Base-by-base conservation (phyloP, 30 jellyfish, hydroid and myxozoan genomes). In the Mastigias papua region DNA sequence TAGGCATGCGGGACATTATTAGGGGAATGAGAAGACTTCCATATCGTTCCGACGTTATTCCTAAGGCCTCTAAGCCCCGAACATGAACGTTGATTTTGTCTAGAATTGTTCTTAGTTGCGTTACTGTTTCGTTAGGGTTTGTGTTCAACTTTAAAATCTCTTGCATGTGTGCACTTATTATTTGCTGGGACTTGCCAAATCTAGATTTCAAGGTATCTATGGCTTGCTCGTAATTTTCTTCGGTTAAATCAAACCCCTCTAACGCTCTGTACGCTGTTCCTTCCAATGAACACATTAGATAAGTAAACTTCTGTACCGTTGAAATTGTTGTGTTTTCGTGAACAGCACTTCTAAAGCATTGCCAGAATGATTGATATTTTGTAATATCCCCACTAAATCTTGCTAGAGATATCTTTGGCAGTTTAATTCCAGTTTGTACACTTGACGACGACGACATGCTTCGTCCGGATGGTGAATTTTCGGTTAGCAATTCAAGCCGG, bases 251-350 rank as follows among this genome's bases (percentile, higher is more conserved):
- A 13, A 78, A 20, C 2, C 89, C 89, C 31, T 78, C 89, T 48
- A 78, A 28, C 3, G 89, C 89, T 29, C 54, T 78, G 68, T 50
- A 78, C 34, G 82, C 82, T 20, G 63, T 21, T 30, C 90, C 90
- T 80, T 80, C 90, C 62, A 80, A 54, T 4, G 83, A 80, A 61
- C 33, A 15, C 51, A 80, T 62, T 6, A 80, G 82, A 46, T 80
- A 80, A 19, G 25, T 64, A 13, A 80, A 28, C 74, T 80, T 80
- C 27, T 62, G 81, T 10, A 78, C 67, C 17, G 62, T 37, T 19
- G 86, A 81, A 5, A 81, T 4, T 35, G 17, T 21, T 17, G 22
- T 67, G 10, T 82, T 68, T 16, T 68, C 63, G 26, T 82, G 63
- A 4, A 70, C 86, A 8, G 86, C 25, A 28, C 78, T 20, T 0